Evolutionary conservation across 2,113 vertebrate species (phyloP).

Genomic region (Dipodomys stephensi): DNA sequence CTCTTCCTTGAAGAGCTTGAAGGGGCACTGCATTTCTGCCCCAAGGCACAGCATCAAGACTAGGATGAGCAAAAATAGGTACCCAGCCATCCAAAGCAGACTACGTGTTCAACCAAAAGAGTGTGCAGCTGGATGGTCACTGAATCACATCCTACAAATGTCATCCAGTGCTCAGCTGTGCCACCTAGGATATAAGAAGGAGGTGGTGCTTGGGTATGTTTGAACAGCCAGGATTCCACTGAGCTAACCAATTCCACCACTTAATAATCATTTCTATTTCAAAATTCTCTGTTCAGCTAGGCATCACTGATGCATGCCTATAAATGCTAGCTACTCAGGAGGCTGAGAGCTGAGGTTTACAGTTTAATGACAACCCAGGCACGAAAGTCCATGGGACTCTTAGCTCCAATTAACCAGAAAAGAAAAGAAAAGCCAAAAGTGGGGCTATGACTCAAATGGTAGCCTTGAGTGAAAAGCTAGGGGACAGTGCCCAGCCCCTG

Average conservation of each 20-base stretch:
- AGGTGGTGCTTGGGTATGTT: background rate
- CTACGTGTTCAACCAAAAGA: background rate
- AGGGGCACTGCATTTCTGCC: background rate
- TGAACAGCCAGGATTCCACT: background rate
- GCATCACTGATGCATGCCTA: too few species aligned
- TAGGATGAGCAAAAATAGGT: background rate
- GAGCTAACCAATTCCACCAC: background rate
- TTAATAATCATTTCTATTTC: constrained; percentile 13
- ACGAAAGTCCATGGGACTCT: too few species aligned
- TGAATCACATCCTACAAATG: background rate
- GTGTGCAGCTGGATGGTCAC: background rate
- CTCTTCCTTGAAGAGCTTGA: background rate
- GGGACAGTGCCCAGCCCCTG: too few species aligned
- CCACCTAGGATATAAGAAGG: background rate
- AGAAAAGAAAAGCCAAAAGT: too few species aligned
- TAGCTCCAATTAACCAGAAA: too few species aligned
- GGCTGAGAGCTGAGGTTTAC: too few species aligned
- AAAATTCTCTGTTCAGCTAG: background rate
- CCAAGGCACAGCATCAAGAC: accelerated
- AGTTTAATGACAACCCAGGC: too few species aligned
- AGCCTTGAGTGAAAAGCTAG: too few species aligned
- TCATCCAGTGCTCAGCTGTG: background rate
- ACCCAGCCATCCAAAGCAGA: background rate
- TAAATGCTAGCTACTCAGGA: too few species aligned
- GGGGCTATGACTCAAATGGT: too few species aligned